Base-by-base conservation (phyloP, 2,888 invertebrate genomes). In the Pyrgus malvae region DNA sequence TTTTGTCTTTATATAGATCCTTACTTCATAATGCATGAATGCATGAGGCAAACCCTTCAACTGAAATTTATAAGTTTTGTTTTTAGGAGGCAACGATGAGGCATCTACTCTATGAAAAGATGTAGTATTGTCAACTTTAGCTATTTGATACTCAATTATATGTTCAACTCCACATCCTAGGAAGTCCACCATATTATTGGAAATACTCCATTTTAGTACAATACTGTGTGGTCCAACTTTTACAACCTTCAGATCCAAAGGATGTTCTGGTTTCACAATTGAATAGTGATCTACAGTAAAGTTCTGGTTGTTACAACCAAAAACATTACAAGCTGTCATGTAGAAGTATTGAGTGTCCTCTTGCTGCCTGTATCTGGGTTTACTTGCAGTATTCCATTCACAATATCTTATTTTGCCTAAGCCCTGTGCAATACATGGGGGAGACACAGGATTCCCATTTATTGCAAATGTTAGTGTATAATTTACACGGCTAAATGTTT, bases 11-110 rank as follows among this genome's bases (percentile, higher is more conserved):
- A 94, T 91, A 56, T 92, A 93, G 48, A 96, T 93, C 61, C 95
- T 89, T 1, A 96, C 91, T 62, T 95, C 94, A 83, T 95, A 96
- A 45, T 92, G 89, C 61, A 92, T 91, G 70, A 94, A 92, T 0
- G 95, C 93, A 79, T 93, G 94, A 51, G 91, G 88, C 38, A 95
- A 78, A 61, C 88, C 83, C 6, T 89, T 88, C 16, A 95, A 78
- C 65, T 91, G 71, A 62, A 80, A 83, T 55, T 55, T 74, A 55
- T 87, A 88, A 45, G 78, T 76, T 61, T 76, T 80, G 57, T 84
- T 83, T 29, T 74, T 85, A 14, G 77, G 54, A 9, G 80, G 78
- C 42, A 87, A 67, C 9, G 54, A 60, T 37, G 81, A 69, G 25
- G 79, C 66, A 71, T 88, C 70, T 27, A 86, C 83, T 70, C 83